phyloP scores from a whole-genome alignment of 1,140 invertebrate genomes.

The Drosophila parabipectinata region DNA sequence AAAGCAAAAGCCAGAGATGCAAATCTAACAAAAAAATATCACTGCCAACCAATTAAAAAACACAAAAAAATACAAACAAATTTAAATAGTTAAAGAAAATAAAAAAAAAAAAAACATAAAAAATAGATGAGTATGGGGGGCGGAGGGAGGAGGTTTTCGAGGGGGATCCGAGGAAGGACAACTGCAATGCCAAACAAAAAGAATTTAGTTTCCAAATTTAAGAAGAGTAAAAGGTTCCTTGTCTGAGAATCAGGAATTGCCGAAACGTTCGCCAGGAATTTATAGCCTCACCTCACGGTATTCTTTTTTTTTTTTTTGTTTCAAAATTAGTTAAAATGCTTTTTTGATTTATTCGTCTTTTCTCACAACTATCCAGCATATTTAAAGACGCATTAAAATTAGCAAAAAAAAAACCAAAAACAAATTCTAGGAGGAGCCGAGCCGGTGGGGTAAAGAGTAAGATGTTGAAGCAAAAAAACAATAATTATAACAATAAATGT shows the following conservation, averaged over 20 bases:
- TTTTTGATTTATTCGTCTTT: neutral
- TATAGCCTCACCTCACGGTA: constrained; percentile 12
- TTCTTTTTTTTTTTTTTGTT: constrained; percentile 1
- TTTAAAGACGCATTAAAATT: constrained; percentile 72
- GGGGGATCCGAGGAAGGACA: neutral
- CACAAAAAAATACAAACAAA: constrained; percentile 21
- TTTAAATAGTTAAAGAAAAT: constrained; percentile 24
- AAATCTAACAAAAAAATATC: constrained; percentile 57
- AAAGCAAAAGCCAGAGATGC: constrained; percentile 67
- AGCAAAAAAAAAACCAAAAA: constrained; percentile 19
- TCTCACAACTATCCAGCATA: constrained; percentile 50
- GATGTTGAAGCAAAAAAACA: constrained; percentile 51
- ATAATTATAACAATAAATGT: constrained; percentile 74
- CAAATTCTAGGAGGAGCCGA: constrained; percentile 1
- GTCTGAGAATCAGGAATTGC: constrained; percentile 46
- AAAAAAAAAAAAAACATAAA: constrained; percentile 8
- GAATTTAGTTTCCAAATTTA: constrained; percentile 19
- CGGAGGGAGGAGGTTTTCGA: neutral
- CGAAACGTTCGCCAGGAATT: constrained; percentile 29
- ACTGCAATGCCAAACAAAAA: constrained; percentile 15
- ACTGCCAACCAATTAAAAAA: constrained; percentile 31
- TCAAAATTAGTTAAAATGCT: neutral
- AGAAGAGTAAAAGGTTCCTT: constrained; percentile 26
- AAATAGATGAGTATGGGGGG: constrained; percentile 3
- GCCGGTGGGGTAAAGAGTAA: constrained; percentile 6